phyloP scores from a whole-genome alignment of 2,113 vertebrate species.

The Mionectes macconnelli region DNA sequence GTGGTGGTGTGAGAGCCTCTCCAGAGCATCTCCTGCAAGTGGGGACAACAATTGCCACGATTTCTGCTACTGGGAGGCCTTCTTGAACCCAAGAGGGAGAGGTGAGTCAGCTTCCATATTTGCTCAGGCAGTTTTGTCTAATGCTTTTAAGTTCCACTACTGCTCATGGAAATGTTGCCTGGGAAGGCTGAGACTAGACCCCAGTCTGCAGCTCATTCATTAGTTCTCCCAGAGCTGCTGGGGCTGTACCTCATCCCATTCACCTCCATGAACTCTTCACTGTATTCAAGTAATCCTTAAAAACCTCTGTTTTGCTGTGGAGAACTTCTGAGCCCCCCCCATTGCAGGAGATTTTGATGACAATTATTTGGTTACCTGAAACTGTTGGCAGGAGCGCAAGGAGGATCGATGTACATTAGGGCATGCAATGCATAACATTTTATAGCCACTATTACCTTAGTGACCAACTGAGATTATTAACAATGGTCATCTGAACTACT shows the following conservation, averaged over 20 bases:
- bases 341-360: not conserved
- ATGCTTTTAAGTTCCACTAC: accelerated
- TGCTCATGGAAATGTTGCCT: not conserved
- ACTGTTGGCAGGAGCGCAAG: not conserved
- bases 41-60: not conserved
- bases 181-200: not conserved
- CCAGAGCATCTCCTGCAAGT: not conserved
- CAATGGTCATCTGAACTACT: not conserved
- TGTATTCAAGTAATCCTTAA: not conserved
- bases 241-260: not conserved
- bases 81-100: not conserved
- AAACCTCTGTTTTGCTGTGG: not conserved
- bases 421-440: not conserved
- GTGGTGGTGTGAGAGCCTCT: not conserved
- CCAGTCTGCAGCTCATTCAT: not conserved
- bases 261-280: not conserved
- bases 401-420: not conserved
- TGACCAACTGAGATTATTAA: not conserved
- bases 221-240: not conserved
- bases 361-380: not conserved
- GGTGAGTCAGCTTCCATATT: not conserved
- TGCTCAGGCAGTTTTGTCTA: not conserved
- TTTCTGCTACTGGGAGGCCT: not conserved
- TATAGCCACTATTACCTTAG: not conserved
- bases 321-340: not conserved